These are phyloP conservation scores for Lasioglossum villosulum DNA, from an alignment of 2,888 invertebrate species.

Conservation along the genomic window DNA sequence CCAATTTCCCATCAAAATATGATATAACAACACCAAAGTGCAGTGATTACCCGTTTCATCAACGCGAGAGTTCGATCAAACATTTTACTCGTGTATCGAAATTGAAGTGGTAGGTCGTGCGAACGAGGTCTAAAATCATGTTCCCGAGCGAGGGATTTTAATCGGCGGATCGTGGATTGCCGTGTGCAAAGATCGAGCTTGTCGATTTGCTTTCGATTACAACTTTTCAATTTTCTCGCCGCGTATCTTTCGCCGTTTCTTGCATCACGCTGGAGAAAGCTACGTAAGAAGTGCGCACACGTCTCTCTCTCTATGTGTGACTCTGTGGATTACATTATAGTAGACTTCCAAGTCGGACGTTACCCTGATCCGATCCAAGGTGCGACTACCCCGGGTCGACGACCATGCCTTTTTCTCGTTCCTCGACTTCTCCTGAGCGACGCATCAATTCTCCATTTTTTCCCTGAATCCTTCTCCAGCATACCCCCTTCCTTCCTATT, in stretches of 20 bases:
- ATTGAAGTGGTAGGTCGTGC: slow-evolving; percentile 12
- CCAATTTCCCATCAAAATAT: neutral
- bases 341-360: slow-evolving; percentile 21
- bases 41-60: neutral
- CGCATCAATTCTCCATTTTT: slow-evolving; percentile 63
- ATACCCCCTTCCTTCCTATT: neutral
- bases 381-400: slow-evolving; percentile 30
- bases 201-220: slow-evolving; percentile 24
- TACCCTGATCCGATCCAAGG: slow-evolving; percentile 28
- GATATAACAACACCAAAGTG: neutral
- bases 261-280: slow-evolving; percentile 16
- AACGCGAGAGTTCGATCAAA: neutral
- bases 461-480: neutral
- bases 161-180: slow-evolving; percentile 12
- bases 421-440: slow-evolving; percentile 32
- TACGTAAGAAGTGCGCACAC: neutral
- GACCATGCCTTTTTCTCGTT: slow-evolving; percentile 23
- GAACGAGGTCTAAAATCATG: slow-evolving; percentile 36
- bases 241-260: slow-evolving; percentile 18
- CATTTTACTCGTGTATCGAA: neutral
- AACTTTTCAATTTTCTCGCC: slow-evolving; percentile 44
- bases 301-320: slow-evolving; percentile 11
- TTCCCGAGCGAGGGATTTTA: slow-evolving; percentile 20
- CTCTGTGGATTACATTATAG: slow-evolving; percentile 31
- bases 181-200: neutral